Evolutionary conservation across 1,140 invertebrate species (phyloP).

Genomic region (Drosophila obscura): DNA sequence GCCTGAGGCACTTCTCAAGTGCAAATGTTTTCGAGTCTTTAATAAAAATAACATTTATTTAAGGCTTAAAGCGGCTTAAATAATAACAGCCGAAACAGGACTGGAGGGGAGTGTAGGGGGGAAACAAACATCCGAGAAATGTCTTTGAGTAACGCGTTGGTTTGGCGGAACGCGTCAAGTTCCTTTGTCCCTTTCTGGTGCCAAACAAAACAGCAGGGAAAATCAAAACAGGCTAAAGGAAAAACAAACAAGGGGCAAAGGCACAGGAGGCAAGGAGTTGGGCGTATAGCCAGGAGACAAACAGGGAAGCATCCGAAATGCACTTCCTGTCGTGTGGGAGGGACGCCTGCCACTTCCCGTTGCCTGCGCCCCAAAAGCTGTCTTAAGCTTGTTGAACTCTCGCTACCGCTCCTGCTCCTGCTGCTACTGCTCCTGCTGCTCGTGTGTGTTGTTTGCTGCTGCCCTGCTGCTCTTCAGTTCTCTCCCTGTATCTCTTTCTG

Average conservation of each 20-base stretch:
- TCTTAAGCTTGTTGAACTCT: slow-evolving; percentile 68
- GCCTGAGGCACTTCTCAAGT: slow-evolving; percentile 44
- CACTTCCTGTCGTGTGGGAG: slow-evolving; percentile 50
- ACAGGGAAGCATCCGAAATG: slow-evolving; percentile 38
- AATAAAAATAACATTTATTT: slow-evolving; percentile 72
- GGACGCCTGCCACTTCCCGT: background rate
- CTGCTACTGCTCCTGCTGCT: background rate
- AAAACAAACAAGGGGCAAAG: background rate
- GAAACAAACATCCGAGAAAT: slow-evolving; percentile 4
- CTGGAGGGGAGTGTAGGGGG: background rate
- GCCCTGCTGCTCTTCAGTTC: slow-evolving; percentile 24
- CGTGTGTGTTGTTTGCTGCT: slow-evolving; percentile 18
- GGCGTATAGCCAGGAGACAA: slow-evolving; percentile 12
- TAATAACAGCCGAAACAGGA: too few species aligned
- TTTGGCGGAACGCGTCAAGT: slow-evolving; percentile 41
- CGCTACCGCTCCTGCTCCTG: slow-evolving; percentile 7
- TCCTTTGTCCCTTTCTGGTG: slow-evolving; percentile 51
- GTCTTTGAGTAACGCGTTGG: slow-evolving; percentile 51
- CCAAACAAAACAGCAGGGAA: slow-evolving; percentile 41
- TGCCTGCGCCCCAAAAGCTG: background rate
- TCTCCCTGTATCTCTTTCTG: slow-evolving; percentile 11
- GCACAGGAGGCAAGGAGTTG: background rate
- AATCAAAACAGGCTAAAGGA: slow-evolving; percentile 41
- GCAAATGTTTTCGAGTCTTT: slow-evolving; percentile 57
- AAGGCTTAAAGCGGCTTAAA: slow-evolving; percentile 16